phyloP scores from a whole-genome alignment of 2,113 vertebrate species.

The Pterocles burchelli region DNA sequence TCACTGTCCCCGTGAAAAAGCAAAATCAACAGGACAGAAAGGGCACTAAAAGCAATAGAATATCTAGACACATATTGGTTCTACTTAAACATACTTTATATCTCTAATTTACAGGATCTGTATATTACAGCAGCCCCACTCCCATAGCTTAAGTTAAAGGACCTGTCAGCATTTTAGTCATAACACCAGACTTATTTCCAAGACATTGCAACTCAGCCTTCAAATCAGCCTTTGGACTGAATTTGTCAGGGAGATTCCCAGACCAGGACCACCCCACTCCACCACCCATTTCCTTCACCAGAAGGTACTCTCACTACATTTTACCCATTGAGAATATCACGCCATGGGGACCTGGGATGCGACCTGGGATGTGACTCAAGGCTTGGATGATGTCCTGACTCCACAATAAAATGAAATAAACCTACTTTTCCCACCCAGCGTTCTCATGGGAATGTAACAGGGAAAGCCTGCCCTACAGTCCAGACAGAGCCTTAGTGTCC shows the following conservation, averaged over 20 bases:
- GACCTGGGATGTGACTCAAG: background rate
- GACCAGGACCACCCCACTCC: background rate
- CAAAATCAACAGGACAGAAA: slow-evolving; percentile 68
- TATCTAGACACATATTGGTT: slow-evolving; percentile 55
- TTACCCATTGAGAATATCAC: background rate
- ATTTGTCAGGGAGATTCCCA: background rate
- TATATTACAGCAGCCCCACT: background rate
- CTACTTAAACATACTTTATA: slow-evolving; percentile 56
- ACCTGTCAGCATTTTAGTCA: slow-evolving; percentile 36
- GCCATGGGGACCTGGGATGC: background rate
- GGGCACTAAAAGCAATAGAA: slow-evolving; percentile 27
- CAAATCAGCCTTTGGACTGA: background rate
- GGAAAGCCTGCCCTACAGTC: background rate
- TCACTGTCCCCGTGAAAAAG: slow-evolving; percentile 60
- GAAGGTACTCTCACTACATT: background rate
- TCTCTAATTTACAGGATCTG: slow-evolving; percentile 31
- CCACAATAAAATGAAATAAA: background rate
- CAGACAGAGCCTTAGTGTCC: background rate
- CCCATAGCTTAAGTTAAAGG: slow-evolving; percentile 2
- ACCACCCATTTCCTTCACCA: background rate
- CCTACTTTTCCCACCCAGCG: background rate
- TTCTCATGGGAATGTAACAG: background rate
- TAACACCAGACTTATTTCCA: background rate
- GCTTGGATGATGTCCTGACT: background rate
- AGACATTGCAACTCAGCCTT: background rate